These are phyloP conservation scores for Gastrophryne carolinensis DNA, from an alignment of 2,797 vertebrate species.

Conservation along the genomic window DNA sequence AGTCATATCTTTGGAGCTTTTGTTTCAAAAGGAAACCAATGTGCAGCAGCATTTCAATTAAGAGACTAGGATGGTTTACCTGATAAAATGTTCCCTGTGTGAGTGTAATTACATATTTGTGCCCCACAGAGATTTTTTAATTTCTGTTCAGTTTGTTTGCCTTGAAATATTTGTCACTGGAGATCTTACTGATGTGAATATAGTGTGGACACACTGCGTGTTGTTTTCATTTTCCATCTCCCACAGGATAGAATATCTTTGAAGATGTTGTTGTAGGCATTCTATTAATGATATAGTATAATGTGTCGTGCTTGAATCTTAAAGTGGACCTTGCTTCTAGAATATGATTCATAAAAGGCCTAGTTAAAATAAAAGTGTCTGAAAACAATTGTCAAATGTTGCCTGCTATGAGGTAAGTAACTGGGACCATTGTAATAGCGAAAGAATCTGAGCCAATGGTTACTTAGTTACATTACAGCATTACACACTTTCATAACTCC, in stretches of 20 bases:
- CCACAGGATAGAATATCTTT: constrained; percentile 59
- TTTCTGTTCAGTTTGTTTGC: constrained; percentile 82
- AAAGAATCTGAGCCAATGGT: too few relatives aligned
- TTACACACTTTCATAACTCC: too few relatives aligned
- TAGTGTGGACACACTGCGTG: constrained; percentile 60
- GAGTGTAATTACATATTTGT: constrained; percentile 85
- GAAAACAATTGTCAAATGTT: too few relatives aligned
- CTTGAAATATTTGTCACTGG: constrained; percentile 79
- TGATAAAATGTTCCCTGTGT: constrained; percentile 83
- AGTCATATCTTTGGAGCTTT: constrained; percentile 63
- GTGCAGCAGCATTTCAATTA: constrained; percentile 78
- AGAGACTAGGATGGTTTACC: constrained; percentile 82
- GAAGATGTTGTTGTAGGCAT: constrained; percentile 60
- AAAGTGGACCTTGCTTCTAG: too few relatives aligned
- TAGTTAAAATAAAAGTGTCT: too few relatives aligned
- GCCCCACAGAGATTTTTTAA: constrained; percentile 84
- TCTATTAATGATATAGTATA: constrained; percentile 2
- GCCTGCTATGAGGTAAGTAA: too few relatives aligned
- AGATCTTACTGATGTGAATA: constrained; percentile 74
- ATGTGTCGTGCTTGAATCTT: not conserved
- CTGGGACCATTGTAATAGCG: too few relatives aligned
- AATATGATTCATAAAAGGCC: too few relatives aligned
- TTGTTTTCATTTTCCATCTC: constrained; percentile 71
- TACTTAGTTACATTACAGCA: too few relatives aligned
- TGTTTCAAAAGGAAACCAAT: constrained; percentile 67